Conservation (phyloP, 2,113 vertebrate genomes). For the Psilopogon haemacephalus region DNA sequence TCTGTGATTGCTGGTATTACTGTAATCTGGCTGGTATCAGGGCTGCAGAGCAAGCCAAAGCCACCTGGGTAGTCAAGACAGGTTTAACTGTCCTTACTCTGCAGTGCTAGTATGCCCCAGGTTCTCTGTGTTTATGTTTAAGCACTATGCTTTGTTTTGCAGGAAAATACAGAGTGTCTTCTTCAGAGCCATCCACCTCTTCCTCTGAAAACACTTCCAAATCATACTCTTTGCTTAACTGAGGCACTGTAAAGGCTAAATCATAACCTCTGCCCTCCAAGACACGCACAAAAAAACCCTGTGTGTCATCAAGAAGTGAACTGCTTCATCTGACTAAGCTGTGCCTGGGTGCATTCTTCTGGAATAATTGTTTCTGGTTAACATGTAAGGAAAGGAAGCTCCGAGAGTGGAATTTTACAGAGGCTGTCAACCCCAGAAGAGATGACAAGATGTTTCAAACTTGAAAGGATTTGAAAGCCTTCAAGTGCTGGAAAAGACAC, state of each 20-base stretch:
- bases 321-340: neutral
- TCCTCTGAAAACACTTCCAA: constrained; percentile 75
- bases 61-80: neutral
- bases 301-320: neutral
- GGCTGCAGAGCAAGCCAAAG: neutral
- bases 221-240: constrained; percentile 76
- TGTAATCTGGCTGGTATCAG: neutral
- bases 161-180: constrained; percentile 79
- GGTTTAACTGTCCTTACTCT: neutral
- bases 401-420: neutral
- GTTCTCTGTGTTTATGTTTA: neutral
- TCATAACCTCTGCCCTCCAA: neutral
- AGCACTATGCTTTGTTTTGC: constrained; percentile 13
- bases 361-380: neutral
- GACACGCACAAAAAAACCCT: neutral
- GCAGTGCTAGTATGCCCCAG: neutral
- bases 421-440: neutral
- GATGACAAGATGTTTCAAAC: neutral
- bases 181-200: constrained; percentile 72
- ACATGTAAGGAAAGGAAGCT: neutral
- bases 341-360: neutral
- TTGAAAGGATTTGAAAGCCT: neutral
- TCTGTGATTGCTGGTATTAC: neutral
- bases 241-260: constrained; percentile 16
- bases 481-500: neutral